Base-by-base conservation (phyloP, 2,888 invertebrate genomes). In the Erpobdella octoculata region DNA sequence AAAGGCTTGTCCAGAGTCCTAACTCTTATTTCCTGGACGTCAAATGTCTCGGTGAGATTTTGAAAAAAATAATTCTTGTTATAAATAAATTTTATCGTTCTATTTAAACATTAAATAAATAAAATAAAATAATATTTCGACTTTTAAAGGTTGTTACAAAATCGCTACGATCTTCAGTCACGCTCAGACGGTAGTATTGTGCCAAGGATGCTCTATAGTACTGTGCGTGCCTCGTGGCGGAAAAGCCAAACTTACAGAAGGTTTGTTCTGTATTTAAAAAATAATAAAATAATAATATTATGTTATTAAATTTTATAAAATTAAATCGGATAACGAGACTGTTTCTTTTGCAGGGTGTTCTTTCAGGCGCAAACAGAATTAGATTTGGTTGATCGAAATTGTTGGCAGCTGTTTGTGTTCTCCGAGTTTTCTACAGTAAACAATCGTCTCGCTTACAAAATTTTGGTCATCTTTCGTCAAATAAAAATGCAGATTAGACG, bases 1-100 rank as follows among this genome's bases (percentile, higher is more conserved):
- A 97, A 86, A 89, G 98, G 81, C 88, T 98, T 83, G 98, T 98
- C 77, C 98, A 97, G 85, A 95, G 95, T 85, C 98, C 98, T 33
- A 98, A 98, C 86, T 95, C 95, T 78, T 98, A 94, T 84, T 98
- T 98, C 85, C 98, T 98, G 97, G 98, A 98, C 86, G 98, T 99
- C 46, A 98, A 98, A 86, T 99, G 98, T 85, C 97, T 97, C 77
- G 97, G 88, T 87, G 75, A 71, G n/a, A n/a, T n/a, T n/a, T n/a
- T n/a, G n/a, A n/a, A n/a, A 12, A 15, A 25, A 59, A 9, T 59
- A 9, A 21, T 18, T 25, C 21, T 15, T 9, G 21, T 59, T 21
- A 18, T 9, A n/a, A n/a, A n/a, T n/a, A n/a, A n/a, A n/a, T n/a
- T n/a, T n/a, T n/a, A n/a, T n/a, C n/a, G n/a, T n/a, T n/a, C n/a